A percentile compares a stretch with the other conserved stretches of the same genome.
Conservation (phyloP, 2,888 invertebrate species). For the Atrina japonica region DNA sequence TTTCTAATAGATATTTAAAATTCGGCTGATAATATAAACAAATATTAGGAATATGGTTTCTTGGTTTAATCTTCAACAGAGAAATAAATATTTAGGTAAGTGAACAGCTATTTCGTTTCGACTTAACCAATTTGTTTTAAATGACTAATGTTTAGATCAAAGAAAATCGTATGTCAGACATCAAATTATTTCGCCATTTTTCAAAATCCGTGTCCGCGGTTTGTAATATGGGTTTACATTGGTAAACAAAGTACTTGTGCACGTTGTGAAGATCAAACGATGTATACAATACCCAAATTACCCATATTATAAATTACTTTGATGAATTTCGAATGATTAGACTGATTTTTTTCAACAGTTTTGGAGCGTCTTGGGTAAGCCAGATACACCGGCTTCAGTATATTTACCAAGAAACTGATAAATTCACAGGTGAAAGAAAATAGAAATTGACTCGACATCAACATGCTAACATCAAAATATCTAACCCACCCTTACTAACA, state of each 20-base stretch:
- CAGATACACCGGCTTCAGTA: not conserved
- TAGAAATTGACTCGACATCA: no score
- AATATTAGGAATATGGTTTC: conserved; percentile 41
- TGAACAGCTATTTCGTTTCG: conserved; percentile 48
- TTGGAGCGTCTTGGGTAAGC: no score
- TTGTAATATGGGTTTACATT: conserved; percentile 30
- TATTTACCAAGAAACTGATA: no score
- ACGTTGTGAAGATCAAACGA: conserved; percentile 24
- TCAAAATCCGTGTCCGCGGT: conserved; percentile 58
- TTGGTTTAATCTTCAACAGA: conserved; percentile 29
- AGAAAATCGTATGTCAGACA: conserved; percentile 52
- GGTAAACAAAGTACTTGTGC: conserved; percentile 30
- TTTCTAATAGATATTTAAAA: conserved; percentile 55
- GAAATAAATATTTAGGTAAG: conserved; percentile 56
- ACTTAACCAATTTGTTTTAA: conserved; percentile 35
- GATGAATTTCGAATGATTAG: not conserved
- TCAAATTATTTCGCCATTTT: conserved; percentile 68
- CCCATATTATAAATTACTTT: conserved; percentile 24
- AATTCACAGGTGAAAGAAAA: no score
- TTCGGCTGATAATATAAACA: conserved; percentile 67
- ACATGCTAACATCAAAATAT: no score
- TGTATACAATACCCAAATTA: conserved; percentile 12
- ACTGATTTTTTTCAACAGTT: conserved; percentile 3
- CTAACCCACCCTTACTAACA: no score
- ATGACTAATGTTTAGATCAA: conserved; percentile 64